Base-by-base conservation (phyloP, 2,113 vertebrate species). In the Gila orcuttii region DNA sequence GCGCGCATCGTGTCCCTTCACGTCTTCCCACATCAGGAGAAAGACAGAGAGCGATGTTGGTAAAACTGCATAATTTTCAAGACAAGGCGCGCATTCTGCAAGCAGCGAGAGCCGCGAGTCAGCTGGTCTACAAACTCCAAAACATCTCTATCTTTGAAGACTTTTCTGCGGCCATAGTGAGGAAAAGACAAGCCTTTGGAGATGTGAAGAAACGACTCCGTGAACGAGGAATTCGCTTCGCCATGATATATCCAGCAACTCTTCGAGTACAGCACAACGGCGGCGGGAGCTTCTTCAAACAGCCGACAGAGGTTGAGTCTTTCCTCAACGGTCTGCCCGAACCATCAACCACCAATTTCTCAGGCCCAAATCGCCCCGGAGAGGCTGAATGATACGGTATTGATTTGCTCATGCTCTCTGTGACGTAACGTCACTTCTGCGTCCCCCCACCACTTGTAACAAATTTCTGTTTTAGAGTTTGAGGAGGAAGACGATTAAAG, bases 161-260 rank as follows among this genome's bases (percentile, higher is more conserved):
- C 15, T 68, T 33, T 5, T 68, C 31, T 15, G 15, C 0, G 28
- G 66, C 66, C 15, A 19, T 68, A 3, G 31, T 68, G 66, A 62
- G 50, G 11, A 68, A 33, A 68, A 68, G 64, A 66, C 64, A 66
- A 66, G 64, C 64, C 64, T 66, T 66, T 66, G 66, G 33, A 39
- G 19, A 71, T 39, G 68, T 71, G 68, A 71, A 71, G 17, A 71
- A 21, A 36, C 19, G 33, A 23, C 68, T 69, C 17, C 7, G 33
- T 39, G 31, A 69, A 33, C 33, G 17, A 33, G 66, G 66, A 69
- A 17, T 36, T 19, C 66, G 7, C 17, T 69, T 69, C 2, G 33
- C 17, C 2, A 69, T 69, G 33, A 69, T 21, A 69, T 69, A 39
- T 36, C 66, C 66, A 69, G 33, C 7, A 6, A 69, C 66, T 39